Percentiles rank a stretch among this genome's conserved stretches.
phyloP scores from a whole-genome alignment of 2,113 vertebrate species.

The Menidia beryllina region DNA sequence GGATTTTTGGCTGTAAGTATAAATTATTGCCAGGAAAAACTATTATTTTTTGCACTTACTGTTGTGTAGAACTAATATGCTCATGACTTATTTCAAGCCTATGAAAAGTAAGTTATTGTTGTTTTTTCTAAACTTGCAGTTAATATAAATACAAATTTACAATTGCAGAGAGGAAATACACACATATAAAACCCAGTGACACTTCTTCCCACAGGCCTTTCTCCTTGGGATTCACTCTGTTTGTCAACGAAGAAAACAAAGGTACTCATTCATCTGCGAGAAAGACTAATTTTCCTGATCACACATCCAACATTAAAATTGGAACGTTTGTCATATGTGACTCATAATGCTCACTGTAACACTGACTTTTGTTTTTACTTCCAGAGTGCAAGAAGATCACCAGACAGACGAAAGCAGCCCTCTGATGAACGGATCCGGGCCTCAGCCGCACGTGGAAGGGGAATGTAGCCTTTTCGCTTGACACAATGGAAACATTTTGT shows the following conservation, averaged over 20 bases:
- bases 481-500: not conserved
- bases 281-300: no score
- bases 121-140: not conserved
- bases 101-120: not conserved
- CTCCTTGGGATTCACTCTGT: conserved; percentile 65
- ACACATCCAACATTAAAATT: not conserved
- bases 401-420: conserved; percentile 45
- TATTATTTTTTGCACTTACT: not conserved
- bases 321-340: not conserved
- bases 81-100: not conserved
- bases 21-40: not conserved
- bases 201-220: conserved; percentile 69
- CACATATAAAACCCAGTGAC: not conserved
- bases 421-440: conserved; percentile 49
- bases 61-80: not conserved
- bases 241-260: conserved; percentile 44
- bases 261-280: conserved; percentile 49
- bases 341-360: not conserved
- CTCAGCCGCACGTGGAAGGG: not conserved
- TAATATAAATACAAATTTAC: no score
- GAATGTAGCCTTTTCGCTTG: not conserved
- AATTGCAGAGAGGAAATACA: no score
- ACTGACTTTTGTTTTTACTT: conserved; percentile 11
- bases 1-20: conserved; percentile 86
- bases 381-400: conserved; percentile 13